These are phyloP conservation scores for Morpho achilles DNA, from an alignment of 2,888 invertebrate genomes.

Conservation along the genomic window DNA sequence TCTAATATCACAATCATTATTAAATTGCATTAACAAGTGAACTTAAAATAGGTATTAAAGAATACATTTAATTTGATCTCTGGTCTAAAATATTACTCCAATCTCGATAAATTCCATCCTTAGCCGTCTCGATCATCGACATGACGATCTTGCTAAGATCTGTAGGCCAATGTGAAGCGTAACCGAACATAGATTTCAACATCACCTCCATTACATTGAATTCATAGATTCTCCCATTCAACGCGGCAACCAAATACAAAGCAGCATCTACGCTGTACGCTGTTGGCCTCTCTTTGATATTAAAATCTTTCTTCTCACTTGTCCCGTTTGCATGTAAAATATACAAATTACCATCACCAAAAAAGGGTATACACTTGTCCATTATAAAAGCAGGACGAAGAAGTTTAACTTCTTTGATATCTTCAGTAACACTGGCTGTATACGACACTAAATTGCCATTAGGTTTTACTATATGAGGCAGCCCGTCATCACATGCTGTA, in stretches of 20 bases:
- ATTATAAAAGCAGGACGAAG: constrained; percentile 58
- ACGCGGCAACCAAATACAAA: constrained; percentile 52
- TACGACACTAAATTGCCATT: constrained; percentile 37
- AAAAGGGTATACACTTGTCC: constrained; percentile 53
- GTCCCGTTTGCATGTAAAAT: constrained; percentile 52
- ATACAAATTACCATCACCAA: constrained; percentile 48
- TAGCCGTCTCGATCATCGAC: constrained; percentile 46
- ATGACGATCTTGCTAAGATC: constrained; percentile 49
- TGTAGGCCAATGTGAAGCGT: constrained; percentile 34
- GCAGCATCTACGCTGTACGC: constrained; percentile 57
- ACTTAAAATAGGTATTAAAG: not conserved
- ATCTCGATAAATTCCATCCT: constrained; percentile 35
- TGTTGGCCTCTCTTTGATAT: constrained; percentile 41
- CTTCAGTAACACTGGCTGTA: constrained; percentile 41
- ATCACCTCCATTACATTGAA: constrained; percentile 59
- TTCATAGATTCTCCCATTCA: constrained; percentile 58
- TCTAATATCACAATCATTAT: not conserved
- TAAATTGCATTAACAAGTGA: not conserved
- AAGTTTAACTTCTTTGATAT: constrained; percentile 45
- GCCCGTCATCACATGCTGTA: constrained; percentile 43
- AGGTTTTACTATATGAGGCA: constrained; percentile 43
- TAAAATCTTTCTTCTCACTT: constrained; percentile 48
- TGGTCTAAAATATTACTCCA: constrained; percentile 8
- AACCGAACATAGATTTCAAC: constrained; percentile 51
- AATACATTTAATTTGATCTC: not conserved